These are phyloP conservation scores for Patella vulgata DNA, from an alignment of 1,140 invertebrate species.

Conservation along the genomic window DNA sequence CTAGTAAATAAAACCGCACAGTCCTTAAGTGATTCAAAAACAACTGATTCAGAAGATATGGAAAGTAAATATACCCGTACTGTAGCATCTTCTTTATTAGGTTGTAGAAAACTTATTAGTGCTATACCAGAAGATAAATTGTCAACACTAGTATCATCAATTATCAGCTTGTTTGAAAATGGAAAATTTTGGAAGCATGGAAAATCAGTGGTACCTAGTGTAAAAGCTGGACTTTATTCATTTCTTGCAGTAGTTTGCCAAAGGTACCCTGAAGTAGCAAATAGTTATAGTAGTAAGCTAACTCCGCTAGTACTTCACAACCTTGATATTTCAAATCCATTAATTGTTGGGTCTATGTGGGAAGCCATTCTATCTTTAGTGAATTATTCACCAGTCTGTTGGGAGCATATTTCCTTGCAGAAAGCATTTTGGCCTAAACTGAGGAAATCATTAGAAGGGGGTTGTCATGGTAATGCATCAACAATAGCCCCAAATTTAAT, in stretches of 20 bases:
- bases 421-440: constrained; percentile 79
- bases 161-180: constrained; percentile 66
- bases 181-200: constrained; percentile 80
- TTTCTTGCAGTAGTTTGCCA: constrained; percentile 74
- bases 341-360: constrained; percentile 77
- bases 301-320: constrained; percentile 73
- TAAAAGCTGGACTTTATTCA: constrained; percentile 53
- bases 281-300: constrained; percentile 71
- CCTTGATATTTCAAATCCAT: constrained; percentile 78
- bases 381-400: constrained; percentile 75
- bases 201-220: constrained; percentile 50
- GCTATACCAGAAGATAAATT: constrained; percentile 38
- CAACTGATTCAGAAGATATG: constrained; percentile 75
- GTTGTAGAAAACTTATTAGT: constrained; percentile 71
- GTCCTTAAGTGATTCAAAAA: constrained; percentile 72
- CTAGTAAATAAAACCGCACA: constrained; percentile 75
- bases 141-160: neutral
- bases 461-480: constrained; percentile 76
- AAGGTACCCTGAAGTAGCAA: constrained; percentile 42
- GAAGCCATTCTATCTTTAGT: constrained; percentile 74
- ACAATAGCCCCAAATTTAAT: constrained; percentile 79
- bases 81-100: constrained; percentile 75
- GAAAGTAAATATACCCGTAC: constrained; percentile 78
- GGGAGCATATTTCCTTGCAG: constrained; percentile 74
- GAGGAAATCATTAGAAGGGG: constrained; percentile 74